Percentiles rank a stretch among this genome's conserved stretches.
Evolutionary conservation across 2,797 vertebrate species (phyloP).

Genomic region (Tokudaia tokunoshimensis): DNA sequence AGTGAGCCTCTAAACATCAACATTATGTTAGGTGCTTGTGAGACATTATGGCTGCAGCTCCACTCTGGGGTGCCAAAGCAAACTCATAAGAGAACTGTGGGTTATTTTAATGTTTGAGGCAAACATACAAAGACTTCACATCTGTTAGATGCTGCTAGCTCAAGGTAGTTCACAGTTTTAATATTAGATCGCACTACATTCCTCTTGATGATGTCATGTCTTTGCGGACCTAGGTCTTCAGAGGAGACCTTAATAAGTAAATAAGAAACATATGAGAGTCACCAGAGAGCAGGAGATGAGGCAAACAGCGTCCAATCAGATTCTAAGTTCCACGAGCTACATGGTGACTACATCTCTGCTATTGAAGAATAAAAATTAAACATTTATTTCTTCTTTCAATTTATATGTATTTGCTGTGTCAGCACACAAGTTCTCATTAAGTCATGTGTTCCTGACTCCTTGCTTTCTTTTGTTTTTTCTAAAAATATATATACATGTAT

Average conservation of each 20-base stretch:
- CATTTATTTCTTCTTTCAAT: constrained; percentile 36
- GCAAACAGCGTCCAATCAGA: not conserved
- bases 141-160: constrained; percentile 45
- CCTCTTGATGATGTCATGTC: constrained; percentile 57
- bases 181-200: constrained; percentile 37
- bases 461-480: not conserved
- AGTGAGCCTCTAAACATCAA: constrained; percentile 22
- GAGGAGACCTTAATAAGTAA: constrained; percentile 46
- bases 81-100: constrained; percentile 15
- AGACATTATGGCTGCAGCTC: constrained; percentile 22
- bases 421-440: constrained; percentile 31
- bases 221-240: constrained; percentile 43
- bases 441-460: not conserved
- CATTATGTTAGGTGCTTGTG: constrained; percentile 28
- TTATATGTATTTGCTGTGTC: constrained; percentile 35
- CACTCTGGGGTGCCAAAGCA: constrained; percentile 17
- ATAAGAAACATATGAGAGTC: constrained; percentile 67
- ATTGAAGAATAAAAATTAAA: constrained; percentile 51
- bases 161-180: constrained; percentile 48
- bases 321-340: not conserved
- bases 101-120: constrained; percentile 32
- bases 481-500: not conserved
- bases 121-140: not conserved
- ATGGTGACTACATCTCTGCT: not conserved
- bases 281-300: constrained; percentile 1